phyloP scores from a whole-genome alignment of 2,888 invertebrate species.

The Lissonota sp. region DNA sequence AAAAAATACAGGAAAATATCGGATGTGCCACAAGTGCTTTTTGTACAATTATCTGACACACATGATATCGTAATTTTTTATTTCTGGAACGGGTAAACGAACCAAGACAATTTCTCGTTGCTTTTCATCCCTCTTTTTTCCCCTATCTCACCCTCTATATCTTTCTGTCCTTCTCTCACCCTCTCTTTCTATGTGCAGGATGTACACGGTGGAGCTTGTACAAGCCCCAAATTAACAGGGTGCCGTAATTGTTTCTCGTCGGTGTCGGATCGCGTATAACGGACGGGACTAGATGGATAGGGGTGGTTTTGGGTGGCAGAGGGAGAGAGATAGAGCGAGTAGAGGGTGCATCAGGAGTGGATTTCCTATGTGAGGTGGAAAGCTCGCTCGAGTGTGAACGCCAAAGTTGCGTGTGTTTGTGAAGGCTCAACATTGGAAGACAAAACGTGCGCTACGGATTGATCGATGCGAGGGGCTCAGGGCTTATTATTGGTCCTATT shows the following conservation, averaged over 20 bases:
- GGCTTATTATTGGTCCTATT: slow-evolving; percentile 78
- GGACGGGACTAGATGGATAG: slow-evolving; percentile 41
- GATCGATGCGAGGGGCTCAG: slow-evolving; percentile 74
- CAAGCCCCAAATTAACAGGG: slow-evolving; percentile 67
- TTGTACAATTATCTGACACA: too few species aligned
- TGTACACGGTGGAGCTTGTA: slow-evolving; percentile 14
- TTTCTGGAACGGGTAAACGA: too few species aligned
- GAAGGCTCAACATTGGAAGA: slow-evolving; percentile 4
- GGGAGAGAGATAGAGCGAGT: slow-evolving; percentile 1
- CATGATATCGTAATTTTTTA: too few species aligned
- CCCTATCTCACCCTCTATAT: too few species aligned
- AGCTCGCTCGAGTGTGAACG: too few species aligned
- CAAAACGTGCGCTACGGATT: slow-evolving; percentile 68
- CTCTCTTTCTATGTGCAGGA: too few species aligned
- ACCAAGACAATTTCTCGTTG: too few species aligned
- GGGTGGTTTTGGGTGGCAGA: too few species aligned
- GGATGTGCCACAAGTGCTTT: too few species aligned
- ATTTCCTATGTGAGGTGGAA: slow-evolving; percentile 32
- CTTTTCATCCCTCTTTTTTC: too few species aligned
- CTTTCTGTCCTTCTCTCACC: background rate
- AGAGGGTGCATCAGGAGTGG: slow-evolving; percentile 17
- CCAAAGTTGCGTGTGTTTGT: slow-evolving; percentile 11
- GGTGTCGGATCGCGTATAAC: slow-evolving; percentile 60
- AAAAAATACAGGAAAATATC: too few species aligned
- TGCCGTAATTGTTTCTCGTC: slow-evolving; percentile 73